phyloP scores from a whole-genome alignment of 2,888 invertebrate species.

The Hanleya hanleyi region DNA sequence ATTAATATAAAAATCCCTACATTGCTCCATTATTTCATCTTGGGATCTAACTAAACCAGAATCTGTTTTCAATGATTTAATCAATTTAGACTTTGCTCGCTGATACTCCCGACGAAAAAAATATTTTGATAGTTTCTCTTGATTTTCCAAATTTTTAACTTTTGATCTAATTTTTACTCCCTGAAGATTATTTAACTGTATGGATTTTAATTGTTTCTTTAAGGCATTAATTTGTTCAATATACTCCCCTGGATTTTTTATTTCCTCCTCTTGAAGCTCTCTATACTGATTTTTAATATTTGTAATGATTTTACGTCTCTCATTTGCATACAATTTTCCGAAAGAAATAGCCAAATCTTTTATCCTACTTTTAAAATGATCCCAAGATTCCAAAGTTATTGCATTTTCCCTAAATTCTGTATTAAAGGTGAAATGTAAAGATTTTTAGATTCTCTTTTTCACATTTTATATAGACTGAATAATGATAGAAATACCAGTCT shows the following conservation, averaged over 20 bases:
- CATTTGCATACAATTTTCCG: neutral
- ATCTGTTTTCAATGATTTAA: neutral
- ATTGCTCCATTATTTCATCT: neutral
- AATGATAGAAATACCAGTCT: too few relatives aligned
- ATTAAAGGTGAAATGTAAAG: too few relatives aligned
- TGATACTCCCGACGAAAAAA: neutral
- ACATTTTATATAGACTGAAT: too few relatives aligned
- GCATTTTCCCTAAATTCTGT: neutral
- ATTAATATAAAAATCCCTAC: neutral
- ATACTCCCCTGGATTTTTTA: neutral
- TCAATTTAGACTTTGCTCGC: neutral
- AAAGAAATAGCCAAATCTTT: neutral
- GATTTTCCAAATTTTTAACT: too few relatives aligned
- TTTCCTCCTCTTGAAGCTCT: neutral
- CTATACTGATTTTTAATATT: neutral
- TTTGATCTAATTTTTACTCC: neutral
- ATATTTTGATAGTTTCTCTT: neutral
- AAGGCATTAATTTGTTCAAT: neutral
- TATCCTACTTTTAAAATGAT: neutral
- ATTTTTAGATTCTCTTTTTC: too few relatives aligned
- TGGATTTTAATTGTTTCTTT: neutral
- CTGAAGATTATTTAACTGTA: neutral
- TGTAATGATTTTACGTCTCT: neutral
- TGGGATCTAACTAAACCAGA: neutral
- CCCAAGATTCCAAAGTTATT: neutral